Evolutionary conservation across 1,140 invertebrate genomes (phyloP).

Genomic region (Octopus sinensis): DNA sequence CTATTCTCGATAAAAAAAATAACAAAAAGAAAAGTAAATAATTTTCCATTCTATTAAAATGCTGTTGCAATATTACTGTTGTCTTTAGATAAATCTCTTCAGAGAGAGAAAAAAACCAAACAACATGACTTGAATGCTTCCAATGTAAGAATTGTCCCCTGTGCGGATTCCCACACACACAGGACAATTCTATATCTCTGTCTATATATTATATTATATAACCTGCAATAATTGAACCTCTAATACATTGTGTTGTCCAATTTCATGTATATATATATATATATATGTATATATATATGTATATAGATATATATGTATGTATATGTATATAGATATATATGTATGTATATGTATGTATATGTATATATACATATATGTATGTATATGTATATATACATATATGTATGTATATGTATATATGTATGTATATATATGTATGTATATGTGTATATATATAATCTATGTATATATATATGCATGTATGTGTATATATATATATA

Average conservation of each 20-base stretch:
- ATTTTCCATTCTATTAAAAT: no score
- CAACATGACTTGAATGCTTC: not conserved
- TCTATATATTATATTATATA: not conserved
- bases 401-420: not conserved
- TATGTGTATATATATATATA: no score
- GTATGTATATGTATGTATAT: not conserved
- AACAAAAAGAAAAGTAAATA: no score
- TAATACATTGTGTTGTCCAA: not conserved
- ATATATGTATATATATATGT: not conserved
- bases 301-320: not conserved
- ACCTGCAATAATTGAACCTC: not conserved
- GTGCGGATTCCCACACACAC: no score
- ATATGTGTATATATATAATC: conserved; percentile 1
- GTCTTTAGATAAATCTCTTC: not conserved
- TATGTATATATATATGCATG: no score
- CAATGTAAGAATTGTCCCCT: not conserved
- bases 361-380: not conserved
- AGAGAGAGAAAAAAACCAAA: not conserved
- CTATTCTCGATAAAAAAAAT: no score
- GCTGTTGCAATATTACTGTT: no score
- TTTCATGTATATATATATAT: not conserved
- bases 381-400: not conserved
- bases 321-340: not conserved
- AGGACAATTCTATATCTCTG: not conserved
- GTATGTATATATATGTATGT: not conserved